phyloP scores from a whole-genome alignment of 2,113 vertebrate species.

The Nothobranchius furzeri region DNA sequence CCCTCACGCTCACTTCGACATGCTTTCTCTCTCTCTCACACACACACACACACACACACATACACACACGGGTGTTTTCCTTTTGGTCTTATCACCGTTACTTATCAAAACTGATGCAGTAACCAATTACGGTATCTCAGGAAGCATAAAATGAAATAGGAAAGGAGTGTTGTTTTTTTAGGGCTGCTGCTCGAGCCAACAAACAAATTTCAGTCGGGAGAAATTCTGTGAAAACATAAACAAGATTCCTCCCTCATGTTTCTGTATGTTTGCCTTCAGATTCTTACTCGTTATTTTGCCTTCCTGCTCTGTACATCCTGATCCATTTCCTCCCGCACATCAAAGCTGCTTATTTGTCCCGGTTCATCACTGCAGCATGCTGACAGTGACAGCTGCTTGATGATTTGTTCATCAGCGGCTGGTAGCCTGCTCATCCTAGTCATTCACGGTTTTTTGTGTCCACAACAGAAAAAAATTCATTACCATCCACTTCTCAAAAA shows the following conservation, averaged over 20 bases:
- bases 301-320: constrained; percentile 4
- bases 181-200: constrained; percentile 15
- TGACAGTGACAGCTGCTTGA: constrained; percentile 21
- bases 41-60: background rate
- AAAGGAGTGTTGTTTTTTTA: background rate
- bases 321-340: constrained; percentile 17
- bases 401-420: constrained; percentile 26
- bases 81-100: constrained; percentile 39
- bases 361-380: constrained; percentile 17
- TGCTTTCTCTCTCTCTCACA: background rate
- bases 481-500: constrained; percentile 59
- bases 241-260: background rate
- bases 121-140: constrained; percentile 64
- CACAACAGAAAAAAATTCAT: constrained; percentile 38
- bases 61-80: background rate
- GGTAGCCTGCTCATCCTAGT: constrained; percentile 25
- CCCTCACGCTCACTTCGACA: background rate
- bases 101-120: constrained; percentile 61
- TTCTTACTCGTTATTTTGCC: background rate
- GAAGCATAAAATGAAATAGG: constrained; percentile 51
- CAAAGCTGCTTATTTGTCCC: constrained; percentile 25
- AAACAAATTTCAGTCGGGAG: constrained; percentile 34
- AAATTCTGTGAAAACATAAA: background rate
- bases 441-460: constrained; percentile 26
- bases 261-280: background rate